These are phyloP conservation scores for Dasypus novemcinctus DNA, from an alignment of 2,113 vertebrate species.

Conservation along the genomic window DNA sequence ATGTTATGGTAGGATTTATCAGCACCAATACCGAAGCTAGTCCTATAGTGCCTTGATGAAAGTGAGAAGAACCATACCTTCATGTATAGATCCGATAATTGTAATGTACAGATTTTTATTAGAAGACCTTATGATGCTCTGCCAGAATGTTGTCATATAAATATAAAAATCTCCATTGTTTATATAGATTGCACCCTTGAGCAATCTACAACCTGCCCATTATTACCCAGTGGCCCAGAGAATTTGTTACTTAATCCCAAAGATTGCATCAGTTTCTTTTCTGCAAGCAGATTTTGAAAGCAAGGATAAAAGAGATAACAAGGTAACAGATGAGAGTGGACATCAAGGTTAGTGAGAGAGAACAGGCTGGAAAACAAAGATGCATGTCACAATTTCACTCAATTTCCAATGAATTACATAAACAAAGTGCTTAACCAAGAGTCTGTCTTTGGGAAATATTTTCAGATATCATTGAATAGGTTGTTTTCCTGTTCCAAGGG, in stretches of 20 bases:
- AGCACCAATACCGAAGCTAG: not conserved
- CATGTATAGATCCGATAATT: not conserved
- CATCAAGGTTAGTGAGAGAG: not conserved
- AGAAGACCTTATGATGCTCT: not conserved
- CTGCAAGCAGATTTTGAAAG: constrained; percentile 8
- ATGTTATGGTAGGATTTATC: not conserved
- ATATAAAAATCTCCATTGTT: not conserved
- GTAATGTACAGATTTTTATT: not conserved
- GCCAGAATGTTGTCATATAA: not conserved
- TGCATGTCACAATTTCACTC: not conserved
- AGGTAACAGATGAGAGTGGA: not conserved
- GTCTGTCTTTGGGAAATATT: constrained; percentile 4
- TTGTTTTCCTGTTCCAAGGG: not conserved
- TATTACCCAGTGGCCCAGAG: not conserved
- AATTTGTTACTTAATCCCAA: not conserved
- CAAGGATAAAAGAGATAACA: not conserved
- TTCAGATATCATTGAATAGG: not conserved
- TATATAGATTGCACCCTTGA: not conserved
- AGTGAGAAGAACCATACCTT: not conserved
- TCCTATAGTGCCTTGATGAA: not conserved
- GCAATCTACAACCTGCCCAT: not conserved
- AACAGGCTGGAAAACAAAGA: not conserved
- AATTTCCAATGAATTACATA: not conserved
- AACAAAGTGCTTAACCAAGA: not conserved
- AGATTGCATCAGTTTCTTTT: not conserved